Evolutionary conservation across 2,888 invertebrate genomes (phyloP), one percentile per base, ranked within the genome.

Genomic region (Tineola bisselliella): DNA sequence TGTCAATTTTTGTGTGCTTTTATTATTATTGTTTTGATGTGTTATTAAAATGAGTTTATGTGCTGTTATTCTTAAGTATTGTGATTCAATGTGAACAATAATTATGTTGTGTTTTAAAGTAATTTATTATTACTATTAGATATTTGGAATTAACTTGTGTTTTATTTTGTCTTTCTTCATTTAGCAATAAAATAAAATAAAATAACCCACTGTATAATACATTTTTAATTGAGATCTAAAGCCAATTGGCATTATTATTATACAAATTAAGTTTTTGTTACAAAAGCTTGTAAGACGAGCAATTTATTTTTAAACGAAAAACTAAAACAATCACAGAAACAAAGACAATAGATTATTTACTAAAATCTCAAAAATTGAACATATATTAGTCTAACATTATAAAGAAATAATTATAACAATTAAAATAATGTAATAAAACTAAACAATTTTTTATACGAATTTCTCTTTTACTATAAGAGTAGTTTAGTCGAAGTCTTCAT

Each of bases 401-500:
- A 25, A 6, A 2, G 2, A 4, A 6, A 25, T 25, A 25, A 25
- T 25, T 25, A 25, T 25, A 25, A 25, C 25, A 25, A 25, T 25
- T 4, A 25, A 25, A 25, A 4, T 25, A 25, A 6, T 25, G 25
- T 25, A 25, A 25, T 25, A 25, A 25, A 25, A 25, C 25, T 25
- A 25, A 25, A 25, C 25, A 25, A 25, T 25, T 25, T 25, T 25
- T 4, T 25, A n/a, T n/a, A n/a, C n/a, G 10, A 38, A 10, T 38
- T 12, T 38, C 38, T 38, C n/a, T 38, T 10, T 38, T 38, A 3
- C 10, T 38, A 38, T 6, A 3, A 10, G 10, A 38, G 10, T 12
- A n/a, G 38, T 48, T 44, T 64, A 87, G 69, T 87, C 87, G 64
- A 84, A 87, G 69, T 87, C 87, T 65, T 87, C 88, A 66, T 88